Percentiles rank a stretch among this genome's conserved stretches.
These are phyloP conservation scores for Hymenopus coronatus DNA, from an alignment of 2,888 invertebrate species.

Conservation along the genomic window DNA sequence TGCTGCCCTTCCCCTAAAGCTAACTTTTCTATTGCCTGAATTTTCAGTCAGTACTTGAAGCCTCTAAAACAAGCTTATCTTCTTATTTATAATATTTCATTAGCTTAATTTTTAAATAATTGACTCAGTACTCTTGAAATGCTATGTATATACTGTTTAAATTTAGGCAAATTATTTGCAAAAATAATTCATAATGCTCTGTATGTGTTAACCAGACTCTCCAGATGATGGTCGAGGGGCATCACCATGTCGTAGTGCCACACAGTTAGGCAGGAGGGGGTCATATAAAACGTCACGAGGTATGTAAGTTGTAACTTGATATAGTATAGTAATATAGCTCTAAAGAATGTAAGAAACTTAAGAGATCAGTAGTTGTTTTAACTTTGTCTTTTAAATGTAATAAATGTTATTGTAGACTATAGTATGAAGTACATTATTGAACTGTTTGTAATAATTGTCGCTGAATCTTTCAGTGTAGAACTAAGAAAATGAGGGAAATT, in stretches of 20 bases:
- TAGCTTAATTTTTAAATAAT: too few relatives aligned
- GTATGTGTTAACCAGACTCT: conserved; percentile 35
- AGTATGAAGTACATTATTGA: background rate
- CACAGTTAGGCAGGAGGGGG: conserved; percentile 72
- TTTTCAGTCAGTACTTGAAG: too few relatives aligned
- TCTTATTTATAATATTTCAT: too few relatives aligned
- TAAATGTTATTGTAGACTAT: too few relatives aligned
- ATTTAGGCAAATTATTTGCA: background rate
- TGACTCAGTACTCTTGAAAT: too few relatives aligned
- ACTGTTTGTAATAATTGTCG: background rate
- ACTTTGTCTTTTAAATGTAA: too few relatives aligned
- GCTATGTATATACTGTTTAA: background rate
- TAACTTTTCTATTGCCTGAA: too few relatives aligned
- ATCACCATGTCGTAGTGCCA: conserved; percentile 65
- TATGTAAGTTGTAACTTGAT: conserved; percentile 50
- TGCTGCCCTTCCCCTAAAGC: too few relatives aligned
- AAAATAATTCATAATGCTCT: background rate
- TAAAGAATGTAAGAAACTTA: background rate
- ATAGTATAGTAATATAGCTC: background rate
- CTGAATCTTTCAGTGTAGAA: background rate
- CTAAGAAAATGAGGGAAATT: background rate
- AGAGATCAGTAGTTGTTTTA: too few relatives aligned
- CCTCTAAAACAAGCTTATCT: too few relatives aligned
- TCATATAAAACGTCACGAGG: conserved; percentile 87
- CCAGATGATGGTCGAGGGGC: conserved; percentile 72